These are phyloP conservation scores for Myrmophylax atrothorax DNA, from an alignment of 2,113 vertebrate genomes.

Conservation along the genomic window DNA sequence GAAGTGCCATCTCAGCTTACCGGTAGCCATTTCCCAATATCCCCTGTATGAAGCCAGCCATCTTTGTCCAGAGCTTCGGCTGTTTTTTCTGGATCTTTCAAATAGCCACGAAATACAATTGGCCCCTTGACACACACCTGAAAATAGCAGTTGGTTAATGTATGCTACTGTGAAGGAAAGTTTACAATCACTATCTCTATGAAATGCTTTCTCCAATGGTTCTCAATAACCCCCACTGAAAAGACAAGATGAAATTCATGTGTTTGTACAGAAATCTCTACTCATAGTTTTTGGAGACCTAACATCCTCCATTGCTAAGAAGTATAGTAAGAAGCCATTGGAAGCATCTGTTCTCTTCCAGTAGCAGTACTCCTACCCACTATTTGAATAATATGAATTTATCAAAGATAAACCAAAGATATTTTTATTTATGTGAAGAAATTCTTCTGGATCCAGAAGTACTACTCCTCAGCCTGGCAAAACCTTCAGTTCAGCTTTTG, in stretches of 20 bases:
- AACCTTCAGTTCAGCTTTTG: not conserved
- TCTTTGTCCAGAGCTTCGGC: constrained; percentile 88
- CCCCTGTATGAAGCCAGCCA: constrained; percentile 96
- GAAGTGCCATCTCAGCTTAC: constrained; percentile 69
- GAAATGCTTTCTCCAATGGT: not conserved
- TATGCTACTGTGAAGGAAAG: not conserved
- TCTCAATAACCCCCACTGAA: not conserved
- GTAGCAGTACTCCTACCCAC: not conserved
- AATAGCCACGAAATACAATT: constrained; percentile 92
- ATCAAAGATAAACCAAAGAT: not conserved
- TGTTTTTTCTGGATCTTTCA: constrained; percentile 90
- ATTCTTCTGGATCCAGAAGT: not conserved
- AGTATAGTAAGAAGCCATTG: not conserved
- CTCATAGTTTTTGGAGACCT: not conserved
- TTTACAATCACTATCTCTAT: not conserved
- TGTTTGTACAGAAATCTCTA: not conserved
- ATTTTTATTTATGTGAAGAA: not conserved
- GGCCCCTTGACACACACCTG: constrained; percentile 95
- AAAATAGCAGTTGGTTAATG: not conserved
- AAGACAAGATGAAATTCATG: not conserved
- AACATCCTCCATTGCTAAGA: not conserved
- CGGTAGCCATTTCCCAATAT: constrained; percentile 95
- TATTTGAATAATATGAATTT: not conserved
- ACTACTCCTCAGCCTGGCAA: not conserved
- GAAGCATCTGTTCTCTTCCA: not conserved